Evolutionary conservation across 2,113 vertebrate species (phyloP).

Genomic region (Platanista minor): DNA sequence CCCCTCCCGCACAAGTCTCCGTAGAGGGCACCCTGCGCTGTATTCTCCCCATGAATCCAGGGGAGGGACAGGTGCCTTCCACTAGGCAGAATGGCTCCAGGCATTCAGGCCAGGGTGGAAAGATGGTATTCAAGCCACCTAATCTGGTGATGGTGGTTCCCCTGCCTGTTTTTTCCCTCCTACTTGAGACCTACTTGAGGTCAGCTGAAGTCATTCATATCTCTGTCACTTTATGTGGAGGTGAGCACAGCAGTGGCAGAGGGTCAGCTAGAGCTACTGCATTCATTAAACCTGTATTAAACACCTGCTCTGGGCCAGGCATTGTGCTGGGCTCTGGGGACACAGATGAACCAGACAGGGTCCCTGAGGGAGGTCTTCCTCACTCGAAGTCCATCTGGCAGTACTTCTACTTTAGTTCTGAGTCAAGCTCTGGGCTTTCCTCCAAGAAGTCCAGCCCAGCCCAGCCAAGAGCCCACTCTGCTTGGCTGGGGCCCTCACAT

Average conservation of each 20-base stretch:
- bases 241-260: not conserved
- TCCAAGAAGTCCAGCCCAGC: not conserved
- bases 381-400: not conserved
- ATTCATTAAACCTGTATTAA: not conserved
- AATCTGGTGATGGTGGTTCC: not conserved
- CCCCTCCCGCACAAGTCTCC: not conserved
- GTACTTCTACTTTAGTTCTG: not conserved
- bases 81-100: not conserved
- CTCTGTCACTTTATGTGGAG: not conserved
- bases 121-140: not conserved
- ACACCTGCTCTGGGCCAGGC: not conserved
- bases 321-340: not conserved
- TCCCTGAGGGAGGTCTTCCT: not conserved
- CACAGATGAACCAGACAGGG: not conserved
- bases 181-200: not conserved
- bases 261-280: not conserved
- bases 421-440: not conserved
- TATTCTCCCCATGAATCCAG: not conserved
- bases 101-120: not conserved
- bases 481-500: not conserved
- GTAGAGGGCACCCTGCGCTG: not conserved
- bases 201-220: not conserved
- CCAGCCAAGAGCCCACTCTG: not conserved
- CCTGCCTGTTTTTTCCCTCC: not conserved
- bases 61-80: not conserved